Conservation (phyloP, 2,113 vertebrate genomes). For the Anser brachyrhynchus region DNA sequence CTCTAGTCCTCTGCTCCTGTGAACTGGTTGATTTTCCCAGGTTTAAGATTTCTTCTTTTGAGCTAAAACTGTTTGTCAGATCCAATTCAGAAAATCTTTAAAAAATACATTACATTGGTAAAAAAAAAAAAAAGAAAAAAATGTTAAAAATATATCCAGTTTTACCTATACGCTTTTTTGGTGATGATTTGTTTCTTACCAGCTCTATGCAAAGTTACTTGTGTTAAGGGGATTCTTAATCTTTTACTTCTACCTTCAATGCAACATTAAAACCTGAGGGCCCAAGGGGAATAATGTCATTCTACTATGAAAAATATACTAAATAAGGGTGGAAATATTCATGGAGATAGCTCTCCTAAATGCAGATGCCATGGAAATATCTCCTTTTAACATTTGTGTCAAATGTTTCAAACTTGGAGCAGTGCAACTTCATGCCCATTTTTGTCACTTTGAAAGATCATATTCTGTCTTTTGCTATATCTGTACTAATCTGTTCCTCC, state of each 20-base stretch:
- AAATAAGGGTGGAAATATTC: conserved; percentile 68
- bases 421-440: conserved; percentile 45
- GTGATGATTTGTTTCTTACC: not conserved
- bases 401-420: conserved; percentile 67
- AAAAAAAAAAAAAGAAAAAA: not conserved
- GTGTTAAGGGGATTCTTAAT: conserved; percentile 38
- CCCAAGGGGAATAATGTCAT: conserved; percentile 56
- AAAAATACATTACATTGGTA: not conserved
- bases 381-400: conserved; percentile 69
- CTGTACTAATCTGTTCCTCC: not conserved
- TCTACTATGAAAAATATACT: conserved; percentile 61
- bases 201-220: conserved; percentile 10
- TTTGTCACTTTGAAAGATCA: conserved; percentile 45
- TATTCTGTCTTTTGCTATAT: not conserved
- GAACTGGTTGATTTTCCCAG: not conserved
- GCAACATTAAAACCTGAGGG: conserved; percentile 38
- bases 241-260: conserved; percentile 50
- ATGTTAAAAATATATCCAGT: not conserved
- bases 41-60: not conserved
- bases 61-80: not conserved
- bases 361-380: conserved; percentile 65
- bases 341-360: conserved; percentile 60
- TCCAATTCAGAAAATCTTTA: not conserved
- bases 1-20: not conserved
- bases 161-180: not conserved